A percentile compares a stretch with the other conserved stretches of the same genome.
Evolutionary conservation across 2,113 vertebrate genomes (phyloP).

Genomic region (Ictalurus furcatus): DNA sequence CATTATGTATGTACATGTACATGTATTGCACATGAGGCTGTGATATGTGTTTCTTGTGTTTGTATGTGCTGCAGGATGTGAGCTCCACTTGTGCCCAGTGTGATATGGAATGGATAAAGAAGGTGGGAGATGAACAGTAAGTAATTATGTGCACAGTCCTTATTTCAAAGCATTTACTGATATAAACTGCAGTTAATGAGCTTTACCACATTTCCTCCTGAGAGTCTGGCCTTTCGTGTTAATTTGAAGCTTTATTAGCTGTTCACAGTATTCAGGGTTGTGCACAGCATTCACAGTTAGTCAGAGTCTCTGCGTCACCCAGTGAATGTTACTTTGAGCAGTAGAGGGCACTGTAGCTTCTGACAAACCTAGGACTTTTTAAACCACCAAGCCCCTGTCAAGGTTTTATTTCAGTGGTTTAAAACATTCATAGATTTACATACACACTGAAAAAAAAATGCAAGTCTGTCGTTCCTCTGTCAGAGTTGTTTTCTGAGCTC

Average conservation of each 20-base stretch:
- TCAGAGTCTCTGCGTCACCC: background rate
- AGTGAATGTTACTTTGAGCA: conserved; percentile 44
- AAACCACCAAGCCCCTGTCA: background rate
- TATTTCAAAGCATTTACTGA: background rate
- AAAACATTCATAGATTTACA: conserved; percentile 5
- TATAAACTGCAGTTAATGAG: background rate
- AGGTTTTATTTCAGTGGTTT: conserved; percentile 36
- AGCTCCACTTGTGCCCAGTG: conserved; percentile 86
- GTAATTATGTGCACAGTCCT: conserved; percentile 62
- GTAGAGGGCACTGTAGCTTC: conserved; percentile 67
- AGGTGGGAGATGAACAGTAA: conserved; percentile 97
- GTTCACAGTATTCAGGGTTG: background rate
- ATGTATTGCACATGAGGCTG: background rate
- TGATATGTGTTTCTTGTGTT: conserved; percentile 19
- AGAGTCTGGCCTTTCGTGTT: background rate
- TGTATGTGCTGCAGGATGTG: conserved; percentile 77
- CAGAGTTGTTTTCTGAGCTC: background rate
- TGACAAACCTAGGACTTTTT: background rate
- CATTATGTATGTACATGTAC: background rate
- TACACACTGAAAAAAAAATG: background rate
- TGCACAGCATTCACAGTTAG: background rate
- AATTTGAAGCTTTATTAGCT: background rate
- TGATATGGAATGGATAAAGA: conserved; percentile 97
- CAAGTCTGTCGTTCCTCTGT: background rate
- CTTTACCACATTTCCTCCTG: background rate